Evolutionary conservation across 2,888 invertebrate species (phyloP), one percentile per base, ranked within the genome.

Genomic region (Dromius quadrimaculatus): DNA sequence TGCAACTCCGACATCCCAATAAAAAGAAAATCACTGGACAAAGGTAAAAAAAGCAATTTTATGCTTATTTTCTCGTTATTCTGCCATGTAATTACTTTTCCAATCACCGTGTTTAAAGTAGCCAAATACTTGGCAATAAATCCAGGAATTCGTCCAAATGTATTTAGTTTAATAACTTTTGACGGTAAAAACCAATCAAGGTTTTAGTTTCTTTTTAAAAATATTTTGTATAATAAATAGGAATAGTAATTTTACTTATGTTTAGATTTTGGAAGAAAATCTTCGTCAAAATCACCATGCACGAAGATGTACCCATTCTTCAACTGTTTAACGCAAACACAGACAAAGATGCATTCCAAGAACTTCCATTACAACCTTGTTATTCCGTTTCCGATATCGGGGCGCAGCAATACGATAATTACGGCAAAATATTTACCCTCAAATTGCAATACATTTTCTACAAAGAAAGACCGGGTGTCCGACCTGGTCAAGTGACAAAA

Each of bases 381-480:
- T 98, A 98, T 83, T 96, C 96, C 1, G 92, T 97, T 47, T 97
- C 97, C 2, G 97, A 96, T 72, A 92, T 96, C 54, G 93, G 92
- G 59, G 94, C 97, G 32, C 99, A 99, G 84, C 98, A 98, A 82
- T 98, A 95, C 81, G 99, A 99, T 84, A 95, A 97, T 82, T 99
- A 93, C 81, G 98, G 98, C 23, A 99, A 99, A 85, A 98, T 99
- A 77, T 98, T 99, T 85, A 99, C 99, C 0, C 90, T 98, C 69
- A 98, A 92, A 81, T 84, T 97, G 75, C 98, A 98, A 82, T 98
- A 97, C 80, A 93, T 98, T 68, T 96, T 98, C 83, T 99, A 99
- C 83, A 97, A 98, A 82, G 99, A 99, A 82, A 87, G 98, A 8
- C 97, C 98, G 0, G 98, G 98, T 1, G 95, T 97, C 13, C 86